These are phyloP conservation scores for Tachina fera DNA, from an alignment of 2,888 invertebrate species.

Conservation along the genomic window DNA sequence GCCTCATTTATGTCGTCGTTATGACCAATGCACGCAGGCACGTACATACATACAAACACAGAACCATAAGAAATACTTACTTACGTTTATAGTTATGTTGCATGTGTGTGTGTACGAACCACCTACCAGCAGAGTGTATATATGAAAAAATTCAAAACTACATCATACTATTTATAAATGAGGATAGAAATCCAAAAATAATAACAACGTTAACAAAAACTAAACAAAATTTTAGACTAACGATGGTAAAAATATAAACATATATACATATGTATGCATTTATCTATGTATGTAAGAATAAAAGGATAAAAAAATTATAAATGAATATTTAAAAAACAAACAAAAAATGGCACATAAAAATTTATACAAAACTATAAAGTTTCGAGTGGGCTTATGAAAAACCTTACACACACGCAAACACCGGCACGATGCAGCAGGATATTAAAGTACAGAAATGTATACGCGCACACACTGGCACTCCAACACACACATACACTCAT, in stretches of 20 bases:
- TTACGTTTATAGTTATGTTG: background rate
- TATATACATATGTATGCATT: background rate
- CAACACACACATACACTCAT: slow-evolving; percentile 38
- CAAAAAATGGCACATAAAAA: slow-evolving; percentile 27
- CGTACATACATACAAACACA: slow-evolving; percentile 3
- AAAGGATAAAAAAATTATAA: slow-evolving; percentile 42
- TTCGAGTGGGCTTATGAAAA: slow-evolving; percentile 73
- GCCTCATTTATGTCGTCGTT: slow-evolving; percentile 78
- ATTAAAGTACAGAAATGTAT: slow-evolving; percentile 46
- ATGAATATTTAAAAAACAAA: slow-evolving; percentile 55
- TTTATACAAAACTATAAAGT: slow-evolving; percentile 47
- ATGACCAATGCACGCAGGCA: slow-evolving; percentile 66
- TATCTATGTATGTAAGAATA: background rate
- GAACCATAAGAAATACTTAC: slow-evolving; percentile 5
- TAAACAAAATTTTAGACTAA: slow-evolving; percentile 49
- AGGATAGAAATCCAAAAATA: slow-evolving; percentile 48
- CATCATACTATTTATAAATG: slow-evolving; percentile 22
- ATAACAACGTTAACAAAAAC: slow-evolving; percentile 53
- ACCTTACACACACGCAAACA: slow-evolving; percentile 72
- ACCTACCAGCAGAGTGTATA: slow-evolving; percentile 3
- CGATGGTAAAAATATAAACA: slow-evolving; percentile 46
- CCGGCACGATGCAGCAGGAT: slow-evolving; percentile 64
- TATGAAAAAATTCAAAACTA: slow-evolving; percentile 15
- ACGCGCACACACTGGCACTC: slow-evolving; percentile 64
- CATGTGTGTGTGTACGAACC: background rate